Evolutionary conservation across 2,113 vertebrate genomes (phyloP).

Genomic region (Neolamprologus fasciatus): DNA sequence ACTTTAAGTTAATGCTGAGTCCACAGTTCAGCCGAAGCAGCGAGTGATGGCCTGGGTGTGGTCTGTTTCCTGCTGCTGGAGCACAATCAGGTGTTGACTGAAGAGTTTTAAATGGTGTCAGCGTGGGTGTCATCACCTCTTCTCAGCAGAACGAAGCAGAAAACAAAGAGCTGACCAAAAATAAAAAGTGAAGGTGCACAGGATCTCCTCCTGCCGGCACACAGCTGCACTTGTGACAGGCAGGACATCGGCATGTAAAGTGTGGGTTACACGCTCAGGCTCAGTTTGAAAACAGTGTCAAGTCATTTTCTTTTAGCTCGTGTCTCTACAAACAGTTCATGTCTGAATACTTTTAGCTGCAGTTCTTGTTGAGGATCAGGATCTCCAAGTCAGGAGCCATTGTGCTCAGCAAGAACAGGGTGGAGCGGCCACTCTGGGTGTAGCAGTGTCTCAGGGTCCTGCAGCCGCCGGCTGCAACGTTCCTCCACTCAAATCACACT

Average conservation of each 20-base stretch:
- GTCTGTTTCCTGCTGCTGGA: background rate
- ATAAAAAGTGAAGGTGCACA: background rate
- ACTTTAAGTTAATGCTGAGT: background rate
- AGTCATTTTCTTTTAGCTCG: background rate
- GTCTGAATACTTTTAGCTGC: background rate
- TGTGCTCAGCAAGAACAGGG: background rate
- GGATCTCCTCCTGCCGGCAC: background rate
- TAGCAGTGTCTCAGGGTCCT: background rate
- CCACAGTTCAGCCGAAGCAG: background rate
- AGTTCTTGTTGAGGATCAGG: background rate
- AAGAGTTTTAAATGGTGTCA: background rate
- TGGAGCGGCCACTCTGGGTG: background rate
- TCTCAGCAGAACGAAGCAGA: background rate
- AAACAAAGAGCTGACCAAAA: background rate
- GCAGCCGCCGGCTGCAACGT: accelerated
- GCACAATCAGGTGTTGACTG: background rate
- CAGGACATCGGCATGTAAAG: background rate
- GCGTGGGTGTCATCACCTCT: background rate
- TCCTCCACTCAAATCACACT: background rate
- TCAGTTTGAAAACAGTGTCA: background rate
- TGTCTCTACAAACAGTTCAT: background rate
- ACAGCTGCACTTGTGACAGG: background rate
- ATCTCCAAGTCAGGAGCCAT: background rate
- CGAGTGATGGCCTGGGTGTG: background rate
- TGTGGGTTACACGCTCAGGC: background rate